These are phyloP conservation scores for Ibycter americanus DNA, from an alignment of 2,797 vertebrate species.

Conservation along the genomic window DNA sequence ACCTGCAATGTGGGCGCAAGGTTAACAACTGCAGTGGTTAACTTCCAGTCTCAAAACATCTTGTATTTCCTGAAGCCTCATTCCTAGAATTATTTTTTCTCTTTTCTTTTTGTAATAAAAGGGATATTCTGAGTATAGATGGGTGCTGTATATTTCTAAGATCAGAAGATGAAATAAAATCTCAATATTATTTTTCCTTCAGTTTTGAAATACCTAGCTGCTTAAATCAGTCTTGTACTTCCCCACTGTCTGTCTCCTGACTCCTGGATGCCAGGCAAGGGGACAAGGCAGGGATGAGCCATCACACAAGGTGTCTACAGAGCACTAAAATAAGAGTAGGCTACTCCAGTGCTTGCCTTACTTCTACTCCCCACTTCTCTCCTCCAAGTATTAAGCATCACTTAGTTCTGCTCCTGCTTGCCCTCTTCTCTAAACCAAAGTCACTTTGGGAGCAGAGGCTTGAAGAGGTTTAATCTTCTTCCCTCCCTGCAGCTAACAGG, in stretches of 20 bases:
- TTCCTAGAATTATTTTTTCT: neutral
- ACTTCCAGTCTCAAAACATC: neutral
- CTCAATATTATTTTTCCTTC: neutral
- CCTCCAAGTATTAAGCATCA: neutral
- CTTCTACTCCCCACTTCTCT: neutral
- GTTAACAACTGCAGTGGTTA: neutral
- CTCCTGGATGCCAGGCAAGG: neutral
- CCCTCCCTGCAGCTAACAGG: neutral
- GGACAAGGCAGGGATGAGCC: neutral
- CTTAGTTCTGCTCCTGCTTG: neutral
- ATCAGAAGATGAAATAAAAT: neutral
- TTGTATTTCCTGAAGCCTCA: neutral
- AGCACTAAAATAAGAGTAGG: neutral
- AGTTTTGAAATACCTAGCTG: neutral
- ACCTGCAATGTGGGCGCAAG: neutral
- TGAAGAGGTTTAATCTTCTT: neutral
- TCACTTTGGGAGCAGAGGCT: neutral
- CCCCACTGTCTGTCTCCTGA: neutral
- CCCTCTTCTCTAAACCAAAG: neutral
- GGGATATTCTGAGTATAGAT: neutral
- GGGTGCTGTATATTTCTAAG: neutral
- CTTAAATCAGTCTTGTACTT: neutral
- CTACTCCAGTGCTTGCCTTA: neutral
- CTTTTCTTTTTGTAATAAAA: neutral
- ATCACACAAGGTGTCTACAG: neutral